phyloP scores from a whole-genome alignment of 92 coral and sea anemone species.

The Montipora capitata region DNA sequence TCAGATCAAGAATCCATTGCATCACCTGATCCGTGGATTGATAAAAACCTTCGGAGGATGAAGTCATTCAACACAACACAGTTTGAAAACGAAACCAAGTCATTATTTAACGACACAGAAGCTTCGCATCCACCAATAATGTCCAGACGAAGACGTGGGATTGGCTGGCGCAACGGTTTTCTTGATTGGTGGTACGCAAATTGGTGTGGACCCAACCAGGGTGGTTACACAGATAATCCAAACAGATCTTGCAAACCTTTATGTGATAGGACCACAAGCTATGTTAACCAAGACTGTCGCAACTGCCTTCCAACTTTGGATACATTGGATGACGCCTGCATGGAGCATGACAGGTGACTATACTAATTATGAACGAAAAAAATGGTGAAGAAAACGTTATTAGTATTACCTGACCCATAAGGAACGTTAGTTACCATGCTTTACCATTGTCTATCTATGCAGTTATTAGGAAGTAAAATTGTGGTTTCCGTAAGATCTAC shows the following conservation, averaged over 20 bases:
- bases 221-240: constrained; percentile 51
- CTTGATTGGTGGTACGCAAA: constrained; percentile 71
- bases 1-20: constrained; percentile 15
- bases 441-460: too few relatives aligned
- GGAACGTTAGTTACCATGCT: too few relatives aligned
- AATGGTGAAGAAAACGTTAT: too few relatives aligned
- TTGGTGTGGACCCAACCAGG: constrained; percentile 66
- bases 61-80: constrained; percentile 10
- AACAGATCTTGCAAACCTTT: constrained; percentile 8
- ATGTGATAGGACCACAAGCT: constrained; percentile 16
- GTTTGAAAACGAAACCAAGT: constrained; percentile 13
- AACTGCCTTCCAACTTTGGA: constrained; percentile 56
- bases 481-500: too few relatives aligned
- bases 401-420: too few relatives aligned
- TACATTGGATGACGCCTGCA: constrained; percentile 64
- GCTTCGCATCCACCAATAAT: not conserved
- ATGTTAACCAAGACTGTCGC: constrained; percentile 48
- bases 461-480: too few relatives aligned
- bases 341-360: constrained; percentile 71
- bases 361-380: not conserved
- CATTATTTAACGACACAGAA: constrained; percentile 4
- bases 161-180: constrained; percentile 19
- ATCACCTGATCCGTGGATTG: constrained; percentile 7
- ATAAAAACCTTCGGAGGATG: constrained; percentile 3
- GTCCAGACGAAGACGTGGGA: constrained; percentile 49